A percentile compares a stretch with the other conserved stretches of the same genome.
phyloP scores from a whole-genome alignment of 2,888 invertebrate species.

The Sceliomorpha sp. region DNA sequence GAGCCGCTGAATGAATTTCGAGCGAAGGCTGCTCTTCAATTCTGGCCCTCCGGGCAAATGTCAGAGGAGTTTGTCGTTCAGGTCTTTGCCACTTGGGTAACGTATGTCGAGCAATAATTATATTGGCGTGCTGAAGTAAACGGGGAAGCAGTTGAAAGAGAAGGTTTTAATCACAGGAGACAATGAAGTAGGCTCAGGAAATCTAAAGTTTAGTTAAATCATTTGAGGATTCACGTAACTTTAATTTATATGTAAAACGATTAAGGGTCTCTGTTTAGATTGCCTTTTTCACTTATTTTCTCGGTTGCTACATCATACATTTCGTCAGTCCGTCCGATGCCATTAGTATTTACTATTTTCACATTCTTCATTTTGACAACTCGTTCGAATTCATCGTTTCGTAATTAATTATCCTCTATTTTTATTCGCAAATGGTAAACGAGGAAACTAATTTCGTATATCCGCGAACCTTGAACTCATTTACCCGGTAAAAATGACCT shows the following conservation, averaged over 20 bases:
- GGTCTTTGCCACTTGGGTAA: slow-evolving; percentile 63
- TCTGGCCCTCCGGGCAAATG: slow-evolving; percentile 65
- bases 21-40: slow-evolving; percentile 72
- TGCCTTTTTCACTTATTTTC: slow-evolving; percentile 33
- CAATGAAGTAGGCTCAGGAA: slow-evolving; percentile 68
- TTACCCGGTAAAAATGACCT: not conserved
- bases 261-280: slow-evolving; percentile 68
- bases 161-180: slow-evolving; percentile 75
- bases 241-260: slow-evolving; percentile 77
- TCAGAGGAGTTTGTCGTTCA: slow-evolving; percentile 57
- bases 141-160: slow-evolving; percentile 53
- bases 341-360: no score
- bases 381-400: no score
- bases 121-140: slow-evolving; percentile 65
- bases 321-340: no score
- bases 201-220: slow-evolving; percentile 70
- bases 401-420: no score
- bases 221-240: slow-evolving; percentile 73
- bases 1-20: slow-evolving; percentile 69
- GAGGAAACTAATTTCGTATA: no score
- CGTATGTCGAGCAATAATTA: slow-evolving; percentile 73
- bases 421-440: no score
- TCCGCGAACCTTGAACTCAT: no score
- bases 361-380: no score
- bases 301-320: no score